A percentile compares a stretch with the other conserved stretches of the same genome.
phyloP scores from a whole-genome alignment of 2,113 vertebrate species.

The Triplophysa dalaica region DNA sequence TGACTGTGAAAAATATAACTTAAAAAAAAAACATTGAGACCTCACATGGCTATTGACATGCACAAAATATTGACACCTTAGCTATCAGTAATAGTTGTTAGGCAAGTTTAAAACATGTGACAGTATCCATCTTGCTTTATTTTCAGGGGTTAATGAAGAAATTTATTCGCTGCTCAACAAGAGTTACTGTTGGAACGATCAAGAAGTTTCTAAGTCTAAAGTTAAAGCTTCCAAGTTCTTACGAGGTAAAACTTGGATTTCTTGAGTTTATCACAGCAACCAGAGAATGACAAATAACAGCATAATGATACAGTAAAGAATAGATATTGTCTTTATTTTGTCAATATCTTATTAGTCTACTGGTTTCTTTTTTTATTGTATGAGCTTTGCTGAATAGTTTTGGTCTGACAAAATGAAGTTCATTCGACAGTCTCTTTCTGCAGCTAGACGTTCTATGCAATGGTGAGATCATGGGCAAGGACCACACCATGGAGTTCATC shows the following conservation, averaged over 20 bases:
- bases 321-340: background rate
- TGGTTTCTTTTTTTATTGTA: background rate
- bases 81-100: background rate
- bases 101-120: background rate
- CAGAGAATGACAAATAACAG: background rate
- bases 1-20: too few species aligned
- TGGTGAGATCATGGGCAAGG: slow-evolving; percentile 98
- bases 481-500: slow-evolving; percentile 99
- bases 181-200: slow-evolving; percentile 98
- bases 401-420: background rate
- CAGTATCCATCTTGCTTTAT: slow-evolving; percentile 1
- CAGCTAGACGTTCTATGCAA: slow-evolving; percentile 99
- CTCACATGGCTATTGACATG: too few species aligned
- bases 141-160: slow-evolving; percentile 97
- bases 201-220: slow-evolving; percentile 99
- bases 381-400: background rate
- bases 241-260: slow-evolving; percentile 81
- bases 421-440: slow-evolving; percentile 47
- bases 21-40: too few species aligned
- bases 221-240: slow-evolving; percentile 97
- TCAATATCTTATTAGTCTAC: background rate
- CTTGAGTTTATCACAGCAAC: background rate
- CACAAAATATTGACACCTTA: background rate
- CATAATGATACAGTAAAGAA: too few species aligned
- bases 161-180: slow-evolving; percentile 97